Evolutionary conservation across 2,888 invertebrate species (phyloP), one percentile per base, ranked within the genome.

Genomic region (Hirtodrosophila histrioides): DNA sequence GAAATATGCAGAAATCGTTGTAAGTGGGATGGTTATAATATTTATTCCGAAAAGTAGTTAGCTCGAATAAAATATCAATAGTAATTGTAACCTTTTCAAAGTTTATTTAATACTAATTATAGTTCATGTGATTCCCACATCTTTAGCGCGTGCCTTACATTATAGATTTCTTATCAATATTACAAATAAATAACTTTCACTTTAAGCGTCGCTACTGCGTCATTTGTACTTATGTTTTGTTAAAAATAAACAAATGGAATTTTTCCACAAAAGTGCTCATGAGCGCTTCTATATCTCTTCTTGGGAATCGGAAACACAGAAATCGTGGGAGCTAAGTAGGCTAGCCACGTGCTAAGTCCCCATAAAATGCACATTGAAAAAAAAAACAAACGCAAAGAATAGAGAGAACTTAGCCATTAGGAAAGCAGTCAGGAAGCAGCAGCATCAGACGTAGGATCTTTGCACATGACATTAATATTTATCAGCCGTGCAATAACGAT

Each of bases 401-500:
- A 37, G 43, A 33, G 4, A 37, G 51, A 41, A 24, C 10, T 40
- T n/a, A 24, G 50, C 73, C 57, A 50, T 53, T 64, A 39, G 65
- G 9, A 23, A 39, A 33, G 43, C 40, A 43, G 8, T 2, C 51
- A 40, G 41, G 33, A 36, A 43, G 11, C n/a, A 27, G 27, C 6
- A 7, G 37, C 44, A 68, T 69, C 54, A 41, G 56, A 51, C 45
- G 23, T 46, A 40, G 60, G 57, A 75, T 72, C 76, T 66, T 60
- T 31, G 57, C 48, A 66, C 69, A 67, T 60, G 65, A 70, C 78
- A 87, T 78, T 78, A 82, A 87, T 87, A 87, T 83, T 83, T 83
- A 87, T 83, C 86, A 82, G 87, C 35, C 64, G 41, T 74, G 85
- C 78, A 84, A 86, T 81, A 80, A 84, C 87, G 78, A 81, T 77